These are phyloP conservation scores for Carterocephalus palaemon DNA, from an alignment of 2,888 invertebrate genomes.

Conservation along the genomic window DNA sequence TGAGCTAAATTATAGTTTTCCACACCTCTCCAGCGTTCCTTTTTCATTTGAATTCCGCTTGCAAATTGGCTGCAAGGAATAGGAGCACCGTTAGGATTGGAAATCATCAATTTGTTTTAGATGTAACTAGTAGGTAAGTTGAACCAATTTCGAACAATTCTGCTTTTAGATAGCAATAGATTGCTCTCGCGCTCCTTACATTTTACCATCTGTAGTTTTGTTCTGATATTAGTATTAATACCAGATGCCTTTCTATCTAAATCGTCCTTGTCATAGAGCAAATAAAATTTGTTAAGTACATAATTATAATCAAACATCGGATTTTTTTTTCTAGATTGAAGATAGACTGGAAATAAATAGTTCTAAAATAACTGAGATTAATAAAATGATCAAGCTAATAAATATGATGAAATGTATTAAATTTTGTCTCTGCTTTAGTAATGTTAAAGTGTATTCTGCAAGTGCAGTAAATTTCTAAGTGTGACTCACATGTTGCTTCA, in stretches of 20 bases:
- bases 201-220: constrained; percentile 3
- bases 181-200: constrained; percentile 9
- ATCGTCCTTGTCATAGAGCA: no score
- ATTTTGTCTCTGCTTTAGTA: background rate
- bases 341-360: constrained; percentile 2
- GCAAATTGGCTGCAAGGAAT: constrained; percentile 19
- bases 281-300: no score
- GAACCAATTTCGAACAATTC: constrained; percentile 22
- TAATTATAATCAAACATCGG: no score
- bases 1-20: constrained; percentile 64
- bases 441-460: constrained; percentile 1
- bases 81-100: constrained; percentile 28
- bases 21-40: constrained; percentile 45
- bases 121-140: constrained; percentile 13
- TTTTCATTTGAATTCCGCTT: constrained; percentile 44
- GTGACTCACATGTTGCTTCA: constrained; percentile 5
- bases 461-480: constrained; percentile 3
- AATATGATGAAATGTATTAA: no score
- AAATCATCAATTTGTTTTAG: constrained; percentile 24
- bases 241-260: background rate
- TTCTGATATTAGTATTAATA: background rate
- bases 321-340: constrained; percentile 6
- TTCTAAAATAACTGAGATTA: no score
- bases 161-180: constrained; percentile 9
- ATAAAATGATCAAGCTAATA: background rate